A percentile compares a stretch with the other conserved stretches of the same genome.
These are phyloP conservation scores for Gymnopithys bicolor DNA, from an alignment of 2,797 vertebrate species.

Conservation along the genomic window DNA sequence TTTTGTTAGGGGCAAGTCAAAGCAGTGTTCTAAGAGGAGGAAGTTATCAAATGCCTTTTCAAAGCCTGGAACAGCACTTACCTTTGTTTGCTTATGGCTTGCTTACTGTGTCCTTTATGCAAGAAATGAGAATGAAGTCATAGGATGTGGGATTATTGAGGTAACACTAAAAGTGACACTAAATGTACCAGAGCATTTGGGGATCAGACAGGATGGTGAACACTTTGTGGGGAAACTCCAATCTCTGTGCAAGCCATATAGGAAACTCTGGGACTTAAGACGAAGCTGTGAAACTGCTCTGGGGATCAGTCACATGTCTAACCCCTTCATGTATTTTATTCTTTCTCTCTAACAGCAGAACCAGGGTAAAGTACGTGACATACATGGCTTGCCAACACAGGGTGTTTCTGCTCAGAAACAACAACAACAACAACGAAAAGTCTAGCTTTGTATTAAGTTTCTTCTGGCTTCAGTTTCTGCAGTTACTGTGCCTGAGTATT, in stretches of 20 bases:
- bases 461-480: neutral
- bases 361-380: neutral
- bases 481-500: neutral
- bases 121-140: neutral
- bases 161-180: neutral
- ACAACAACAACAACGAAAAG: no score
- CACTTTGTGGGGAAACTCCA: neutral
- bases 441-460: neutral
- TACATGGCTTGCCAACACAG: neutral
- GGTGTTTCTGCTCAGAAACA: neutral
- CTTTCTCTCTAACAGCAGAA: neutral
- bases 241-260: fast-evolving
- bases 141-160: neutral
- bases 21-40: neutral
- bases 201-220: neutral
- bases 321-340: neutral
- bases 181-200: neutral
- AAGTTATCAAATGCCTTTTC: neutral
- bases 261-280: neutral
- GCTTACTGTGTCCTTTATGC: neutral
- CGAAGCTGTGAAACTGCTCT: neutral
- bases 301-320: neutral
- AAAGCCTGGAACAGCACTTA: neutral
- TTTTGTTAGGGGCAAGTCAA: neutral
- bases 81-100: conserved; percentile 5